Conservation (phyloP, 1,140 invertebrate species). For the Trichonephila clavipes region DNA sequence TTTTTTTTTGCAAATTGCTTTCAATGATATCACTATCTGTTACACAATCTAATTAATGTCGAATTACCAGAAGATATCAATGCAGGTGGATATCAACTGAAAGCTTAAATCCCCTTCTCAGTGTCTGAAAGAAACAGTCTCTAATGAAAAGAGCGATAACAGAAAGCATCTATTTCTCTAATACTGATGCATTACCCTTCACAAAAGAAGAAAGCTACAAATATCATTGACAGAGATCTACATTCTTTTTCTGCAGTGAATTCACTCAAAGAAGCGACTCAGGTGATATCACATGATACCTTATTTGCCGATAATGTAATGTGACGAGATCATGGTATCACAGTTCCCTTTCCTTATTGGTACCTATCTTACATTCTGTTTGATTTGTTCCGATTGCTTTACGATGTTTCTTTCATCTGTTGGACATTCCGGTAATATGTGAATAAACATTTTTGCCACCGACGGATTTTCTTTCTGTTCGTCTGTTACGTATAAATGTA, state of each 20-base stretch:
- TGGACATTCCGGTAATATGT: neutral
- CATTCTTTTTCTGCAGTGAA: neutral
- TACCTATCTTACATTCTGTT: neutral
- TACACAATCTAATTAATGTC: neutral
- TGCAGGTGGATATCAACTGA: neutral
- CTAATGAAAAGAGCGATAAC: neutral
- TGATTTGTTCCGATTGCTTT: conserved; percentile 34
- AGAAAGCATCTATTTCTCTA: neutral
- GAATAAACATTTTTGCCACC: neutral
- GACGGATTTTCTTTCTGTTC: too few species aligned
- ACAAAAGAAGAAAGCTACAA: conserved; percentile 20
- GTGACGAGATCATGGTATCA: conserved; percentile 27
- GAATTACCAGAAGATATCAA: neutral
- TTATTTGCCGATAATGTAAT: conserved; percentile 62
- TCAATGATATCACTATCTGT: too few species aligned
- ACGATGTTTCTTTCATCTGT: conserved; percentile 21
- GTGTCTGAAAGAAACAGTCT: neutral
- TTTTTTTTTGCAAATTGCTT: too few species aligned
- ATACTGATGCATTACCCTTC: conserved; percentile 3
- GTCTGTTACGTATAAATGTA: too few species aligned
- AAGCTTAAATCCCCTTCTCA: too few species aligned
- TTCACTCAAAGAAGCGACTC: conserved; percentile 37
- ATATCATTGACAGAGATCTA: conserved; percentile 13
- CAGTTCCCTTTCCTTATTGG: conserved; percentile 26
- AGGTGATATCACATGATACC: conserved; percentile 54